Base-by-base conservation (phyloP, 2,888 invertebrate genomes). In the Ormyrus pomaceus region DNA sequence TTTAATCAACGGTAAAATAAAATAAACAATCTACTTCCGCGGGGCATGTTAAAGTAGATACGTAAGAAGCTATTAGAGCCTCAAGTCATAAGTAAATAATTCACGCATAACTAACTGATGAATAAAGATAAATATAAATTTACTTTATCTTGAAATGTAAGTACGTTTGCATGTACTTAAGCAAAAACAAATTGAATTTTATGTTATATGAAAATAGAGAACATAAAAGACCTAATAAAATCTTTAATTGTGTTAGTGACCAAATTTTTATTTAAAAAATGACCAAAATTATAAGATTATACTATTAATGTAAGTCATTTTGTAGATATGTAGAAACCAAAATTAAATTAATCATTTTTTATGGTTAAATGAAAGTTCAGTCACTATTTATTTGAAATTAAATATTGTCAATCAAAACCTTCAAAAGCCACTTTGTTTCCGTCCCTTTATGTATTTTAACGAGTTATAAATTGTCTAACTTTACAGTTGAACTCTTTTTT, bases 11-110 rank as follows among this genome's bases (percentile, higher is more conserved):
- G 77, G 53, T 46, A 45, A 62, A n/a, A 58, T n/a, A 70, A 81
- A 81, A 70, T 80, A 83, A 83, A 83, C 84, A 83, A 84, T 87
- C 83, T 85, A 87, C 85, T 88, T 87, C 86, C 86, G 86, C 82
- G 83, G 86, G 87, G 87, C 87, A 86, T 87, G 87, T 86, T 87
- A 86, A 80, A 82, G 82, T 88, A 88, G 84, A 83, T 71, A 82
- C 84, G 85, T 85, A 84, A 85, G 83, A 85, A 85, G 86, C 85
- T 85, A 85, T 80, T 83, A 85, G 84, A 84, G 82, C 84, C 78
- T 77, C 86, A 86, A 85, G 84, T 83, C 83, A 75, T 34, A 53
- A 69, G 11, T 64, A 50, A 75, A 6, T 62, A 70, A 71, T n/a
- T 65, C 58, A 65, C 59, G 34, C 53, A 68, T 50, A 61, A 55